Conservation (phyloP, 2,888 invertebrate genomes). For the Pedicia rivosa region DNA sequence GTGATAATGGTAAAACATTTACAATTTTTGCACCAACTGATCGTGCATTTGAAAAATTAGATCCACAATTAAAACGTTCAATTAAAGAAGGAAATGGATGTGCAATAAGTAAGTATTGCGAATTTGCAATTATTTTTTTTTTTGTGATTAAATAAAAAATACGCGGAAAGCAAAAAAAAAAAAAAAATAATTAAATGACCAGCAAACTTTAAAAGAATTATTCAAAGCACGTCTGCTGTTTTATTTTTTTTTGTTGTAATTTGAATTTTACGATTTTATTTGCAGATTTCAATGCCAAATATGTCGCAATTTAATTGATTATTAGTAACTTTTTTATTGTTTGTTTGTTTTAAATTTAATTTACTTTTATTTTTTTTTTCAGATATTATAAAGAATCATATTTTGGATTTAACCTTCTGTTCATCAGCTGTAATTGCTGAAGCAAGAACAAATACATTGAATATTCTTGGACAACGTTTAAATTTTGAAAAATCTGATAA, state of each 20-base stretch:
- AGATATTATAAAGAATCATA: constrained; percentile 50
- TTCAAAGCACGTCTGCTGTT: too few relatives aligned
- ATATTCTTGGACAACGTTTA: constrained; percentile 27
- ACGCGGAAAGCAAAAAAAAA: too few relatives aligned
- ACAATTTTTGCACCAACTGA: constrained; percentile 53
- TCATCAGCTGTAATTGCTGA: constrained; percentile 39
- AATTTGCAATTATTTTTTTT: not conserved
- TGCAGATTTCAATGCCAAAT: too few relatives aligned
- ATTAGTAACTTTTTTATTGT: not conserved
- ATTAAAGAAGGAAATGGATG: constrained; percentile 40
- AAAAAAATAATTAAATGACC: too few relatives aligned
- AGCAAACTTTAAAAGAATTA: too few relatives aligned
- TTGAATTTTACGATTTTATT: too few relatives aligned
- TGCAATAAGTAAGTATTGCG: constrained; percentile 35
- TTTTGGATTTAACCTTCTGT: constrained; percentile 49
- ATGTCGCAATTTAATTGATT: not conserved
- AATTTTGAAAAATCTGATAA: constrained; percentile 23
- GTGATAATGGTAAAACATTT: constrained; percentile 35
- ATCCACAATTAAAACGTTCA: constrained; percentile 33
- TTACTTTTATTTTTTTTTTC: constrained; percentile 13
- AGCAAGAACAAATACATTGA: constrained; percentile 26
- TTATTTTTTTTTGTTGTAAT: too few relatives aligned
- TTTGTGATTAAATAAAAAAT: too few relatives aligned
- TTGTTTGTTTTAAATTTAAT: constrained; percentile 6
- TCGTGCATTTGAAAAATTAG: constrained; percentile 45